Conservation (phyloP, 2,797 vertebrate species). For the Sparus aurata region DNA sequence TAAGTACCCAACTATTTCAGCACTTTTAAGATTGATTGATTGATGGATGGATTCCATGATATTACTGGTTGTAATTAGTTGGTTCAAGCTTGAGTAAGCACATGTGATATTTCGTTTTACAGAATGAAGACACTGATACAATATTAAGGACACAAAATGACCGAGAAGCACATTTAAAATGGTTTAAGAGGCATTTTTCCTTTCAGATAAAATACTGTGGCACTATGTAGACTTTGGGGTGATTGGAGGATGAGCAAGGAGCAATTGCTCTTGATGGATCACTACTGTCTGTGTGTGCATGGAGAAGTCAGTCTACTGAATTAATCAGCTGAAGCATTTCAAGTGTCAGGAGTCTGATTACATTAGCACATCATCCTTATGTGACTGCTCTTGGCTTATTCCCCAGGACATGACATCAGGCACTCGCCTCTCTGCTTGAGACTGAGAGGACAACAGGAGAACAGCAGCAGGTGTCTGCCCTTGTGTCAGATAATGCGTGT, state of each 20-base stretch:
- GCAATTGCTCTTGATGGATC: background rate
- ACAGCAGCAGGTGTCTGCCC: slow-evolving; percentile 39
- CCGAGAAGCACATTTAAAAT: too few relatives aligned
- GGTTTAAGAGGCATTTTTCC: too few relatives aligned
- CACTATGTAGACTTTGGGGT: background rate
- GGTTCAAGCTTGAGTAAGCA: too few relatives aligned
- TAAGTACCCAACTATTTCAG: background rate
- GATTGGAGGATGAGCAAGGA: background rate
- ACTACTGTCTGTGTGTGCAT: background rate
- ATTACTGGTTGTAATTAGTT: too few relatives aligned
- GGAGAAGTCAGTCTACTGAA: slow-evolving; percentile 30
- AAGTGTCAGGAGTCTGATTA: slow-evolving; percentile 48
- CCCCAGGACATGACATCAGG: slow-evolving; percentile 1
- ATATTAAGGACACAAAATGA: too few relatives aligned
- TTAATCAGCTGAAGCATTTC: slow-evolving; percentile 49
- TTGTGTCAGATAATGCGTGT: slow-evolving; percentile 7
- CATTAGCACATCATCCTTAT: slow-evolving; percentile 26
- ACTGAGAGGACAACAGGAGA: slow-evolving; percentile 13
- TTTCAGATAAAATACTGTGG: background rate
- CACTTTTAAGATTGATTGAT: background rate
- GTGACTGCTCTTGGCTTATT: slow-evolving; percentile 12
- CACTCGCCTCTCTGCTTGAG: slow-evolving; percentile 16
- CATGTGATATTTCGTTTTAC: too few relatives aligned
- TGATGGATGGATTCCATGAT: too few relatives aligned
- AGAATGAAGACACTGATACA: too few relatives aligned